A percentile compares a stretch with the other conserved stretches of the same genome.
Evolutionary conservation across 2,888 invertebrate species (phyloP).

Genomic region (Neuroscelio doddi): DNA sequence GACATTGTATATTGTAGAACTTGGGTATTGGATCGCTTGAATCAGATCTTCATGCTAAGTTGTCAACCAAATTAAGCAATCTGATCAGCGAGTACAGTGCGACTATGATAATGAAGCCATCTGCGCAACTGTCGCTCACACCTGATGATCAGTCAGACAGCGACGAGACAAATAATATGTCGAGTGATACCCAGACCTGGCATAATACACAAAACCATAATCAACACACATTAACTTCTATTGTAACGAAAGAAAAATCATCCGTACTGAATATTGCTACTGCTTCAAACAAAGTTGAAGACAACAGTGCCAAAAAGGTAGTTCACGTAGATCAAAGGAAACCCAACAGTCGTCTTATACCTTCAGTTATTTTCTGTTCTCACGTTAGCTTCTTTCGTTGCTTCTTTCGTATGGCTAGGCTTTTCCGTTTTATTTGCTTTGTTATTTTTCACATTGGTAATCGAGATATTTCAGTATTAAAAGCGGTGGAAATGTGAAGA

Average conservation of each 20-base stretch:
- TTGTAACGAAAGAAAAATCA: slow-evolving; percentile 65
- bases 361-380: slow-evolving; percentile 28
- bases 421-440: too few relatives aligned
- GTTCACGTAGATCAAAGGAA: slow-evolving; percentile 25
- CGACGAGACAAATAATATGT: slow-evolving; percentile 64
- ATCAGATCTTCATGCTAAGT: slow-evolving; percentile 65
- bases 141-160: slow-evolving; percentile 68
- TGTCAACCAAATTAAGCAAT: slow-evolving; percentile 63
- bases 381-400: slow-evolving; percentile 1
- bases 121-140: slow-evolving; percentile 61
- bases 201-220: slow-evolving; percentile 62
- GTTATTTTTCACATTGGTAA: too few relatives aligned
- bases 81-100: slow-evolving; percentile 63
- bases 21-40: slow-evolving; percentile 66
- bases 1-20: slow-evolving; percentile 60
- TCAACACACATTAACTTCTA: slow-evolving; percentile 61
- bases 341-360: slow-evolving; percentile 7
- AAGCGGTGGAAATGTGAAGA: too few relatives aligned
- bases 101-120: slow-evolving; percentile 62
- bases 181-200: slow-evolving; percentile 62
- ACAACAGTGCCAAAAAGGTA: slow-evolving; percentile 67
- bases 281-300: slow-evolving; percentile 62
- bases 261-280: slow-evolving; percentile 60
- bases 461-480: too few relatives aligned
- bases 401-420: slow-evolving; percentile 8